Percentiles rank a stretch among this genome's conserved stretches.
Conservation (phyloP, 1,140 invertebrate genomes). For the Trichonephila clavipes region DNA sequence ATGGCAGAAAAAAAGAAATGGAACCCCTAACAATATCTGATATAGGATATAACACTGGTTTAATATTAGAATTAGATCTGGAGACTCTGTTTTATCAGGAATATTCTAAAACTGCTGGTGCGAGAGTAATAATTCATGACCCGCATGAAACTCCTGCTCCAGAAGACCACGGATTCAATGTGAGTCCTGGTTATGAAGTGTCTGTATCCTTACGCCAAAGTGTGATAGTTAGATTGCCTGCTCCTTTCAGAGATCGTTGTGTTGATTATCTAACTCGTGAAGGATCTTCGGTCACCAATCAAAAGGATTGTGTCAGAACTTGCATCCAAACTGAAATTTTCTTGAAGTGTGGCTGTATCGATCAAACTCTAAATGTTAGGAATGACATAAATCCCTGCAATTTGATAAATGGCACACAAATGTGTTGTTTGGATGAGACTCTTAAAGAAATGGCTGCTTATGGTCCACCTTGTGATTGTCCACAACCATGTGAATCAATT, state of each 20-base stretch:
- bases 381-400: background rate
- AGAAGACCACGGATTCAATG: slow-evolving; percentile 48
- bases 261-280: background rate
- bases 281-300: background rate
- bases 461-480: background rate
- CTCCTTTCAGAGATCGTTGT: slow-evolving; percentile 52
- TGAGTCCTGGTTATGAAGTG: slow-evolving; percentile 44
- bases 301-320: background rate
- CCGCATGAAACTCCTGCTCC: background rate
- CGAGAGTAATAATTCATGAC: slow-evolving; percentile 29
- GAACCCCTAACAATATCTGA: no score
- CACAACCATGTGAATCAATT: background rate
- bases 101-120: background rate
- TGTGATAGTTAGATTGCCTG: background rate
- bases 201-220: slow-evolving; percentile 20
- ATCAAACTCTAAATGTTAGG: background rate
- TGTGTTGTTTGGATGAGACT: slow-evolving; percentile 21
- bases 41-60: background rate
- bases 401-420: background rate
- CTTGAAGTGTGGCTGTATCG: slow-evolving; percentile 9
- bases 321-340: slow-evolving; percentile 12
- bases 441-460: background rate
- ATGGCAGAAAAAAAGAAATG: background rate
- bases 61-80: slow-evolving; percentile 8
- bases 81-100: background rate